phyloP scores from a whole-genome alignment of 2,113 vertebrate genomes.

The Herpailurus yagouaroundi region DNA sequence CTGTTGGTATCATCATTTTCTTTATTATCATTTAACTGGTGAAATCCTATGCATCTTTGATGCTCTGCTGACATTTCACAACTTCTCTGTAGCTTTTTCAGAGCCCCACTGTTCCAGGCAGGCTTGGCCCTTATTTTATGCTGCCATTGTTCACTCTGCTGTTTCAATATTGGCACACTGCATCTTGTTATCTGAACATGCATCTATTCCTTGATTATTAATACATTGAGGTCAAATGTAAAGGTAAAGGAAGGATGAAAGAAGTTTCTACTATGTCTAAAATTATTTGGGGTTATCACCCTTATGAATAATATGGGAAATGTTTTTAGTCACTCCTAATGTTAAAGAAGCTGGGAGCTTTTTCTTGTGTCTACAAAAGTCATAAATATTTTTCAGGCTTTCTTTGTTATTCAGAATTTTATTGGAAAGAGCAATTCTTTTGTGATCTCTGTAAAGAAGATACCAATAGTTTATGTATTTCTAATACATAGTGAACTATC shows the following conservation, averaged over 20 bases:
- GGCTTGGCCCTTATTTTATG: neutral
- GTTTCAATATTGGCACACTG: neutral
- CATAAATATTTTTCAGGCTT: slow-evolving; percentile 35
- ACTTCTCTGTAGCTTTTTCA: slow-evolving; percentile 24
- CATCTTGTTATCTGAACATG: slow-evolving; percentile 36
- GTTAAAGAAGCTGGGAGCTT: neutral
- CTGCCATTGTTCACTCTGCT: neutral
- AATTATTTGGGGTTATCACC: slow-evolving; percentile 29
- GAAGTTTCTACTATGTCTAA: slow-evolving; percentile 47
- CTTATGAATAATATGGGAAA: neutral
- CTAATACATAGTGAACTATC: neutral
- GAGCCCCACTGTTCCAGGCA: neutral
- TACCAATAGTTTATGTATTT: neutral
- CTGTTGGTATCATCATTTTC: neutral
- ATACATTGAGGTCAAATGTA: slow-evolving; percentile 27
- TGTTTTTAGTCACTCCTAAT: slow-evolving; percentile 36
- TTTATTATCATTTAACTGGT: neutral
- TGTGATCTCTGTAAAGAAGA: neutral
- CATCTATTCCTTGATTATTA: slow-evolving; percentile 38
- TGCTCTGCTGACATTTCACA: neutral
- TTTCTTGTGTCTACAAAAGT: slow-evolving; percentile 21
- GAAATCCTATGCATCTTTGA: neutral
- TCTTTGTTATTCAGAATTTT: slow-evolving; percentile 40
- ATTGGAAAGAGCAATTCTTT: slow-evolving; percentile 44
- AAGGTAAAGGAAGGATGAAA: neutral